A percentile compares a stretch with the other conserved stretches of the same genome.
Conservation (phyloP, 2,797 vertebrate species). For the Momotus momota region DNA sequence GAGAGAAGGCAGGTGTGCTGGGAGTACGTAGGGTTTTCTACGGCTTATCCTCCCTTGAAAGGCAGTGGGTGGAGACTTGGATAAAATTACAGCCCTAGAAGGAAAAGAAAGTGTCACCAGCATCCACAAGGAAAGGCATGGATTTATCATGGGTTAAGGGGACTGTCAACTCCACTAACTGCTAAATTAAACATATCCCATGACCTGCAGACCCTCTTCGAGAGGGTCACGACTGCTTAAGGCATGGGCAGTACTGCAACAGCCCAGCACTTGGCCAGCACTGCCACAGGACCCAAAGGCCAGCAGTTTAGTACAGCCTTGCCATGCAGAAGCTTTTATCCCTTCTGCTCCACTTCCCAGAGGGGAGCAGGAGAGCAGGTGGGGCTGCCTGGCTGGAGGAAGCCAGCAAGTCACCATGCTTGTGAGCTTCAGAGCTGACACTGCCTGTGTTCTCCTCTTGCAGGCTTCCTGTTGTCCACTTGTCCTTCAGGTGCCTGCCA, state of each 20-base stretch:
- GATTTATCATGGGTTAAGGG: background rate
- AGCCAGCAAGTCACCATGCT: background rate
- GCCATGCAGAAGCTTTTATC: background rate
- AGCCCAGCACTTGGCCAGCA: background rate
- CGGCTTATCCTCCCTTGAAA: background rate
- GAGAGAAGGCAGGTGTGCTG: background rate
- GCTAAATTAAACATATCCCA: background rate
- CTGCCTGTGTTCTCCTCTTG: background rate
- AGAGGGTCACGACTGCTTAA: background rate
- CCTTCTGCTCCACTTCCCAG: fast-evolving
- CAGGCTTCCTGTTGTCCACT: background rate
- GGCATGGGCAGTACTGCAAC: background rate
- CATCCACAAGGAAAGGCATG: background rate
- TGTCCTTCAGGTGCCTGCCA: background rate
- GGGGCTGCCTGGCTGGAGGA: background rate
- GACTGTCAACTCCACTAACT: background rate
- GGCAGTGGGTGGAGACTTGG: background rate
- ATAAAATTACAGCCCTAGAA: background rate
- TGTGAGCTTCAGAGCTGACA: background rate
- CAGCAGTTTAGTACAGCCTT: background rate
- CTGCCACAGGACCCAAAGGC: background rate
- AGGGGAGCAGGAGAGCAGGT: background rate
- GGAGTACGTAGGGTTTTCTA: fast-evolving
- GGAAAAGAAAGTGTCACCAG: background rate
- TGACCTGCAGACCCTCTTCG: background rate